phyloP scores from a whole-genome alignment of 2,113 vertebrate genomes.

The Oryzias melastigma region DNA sequence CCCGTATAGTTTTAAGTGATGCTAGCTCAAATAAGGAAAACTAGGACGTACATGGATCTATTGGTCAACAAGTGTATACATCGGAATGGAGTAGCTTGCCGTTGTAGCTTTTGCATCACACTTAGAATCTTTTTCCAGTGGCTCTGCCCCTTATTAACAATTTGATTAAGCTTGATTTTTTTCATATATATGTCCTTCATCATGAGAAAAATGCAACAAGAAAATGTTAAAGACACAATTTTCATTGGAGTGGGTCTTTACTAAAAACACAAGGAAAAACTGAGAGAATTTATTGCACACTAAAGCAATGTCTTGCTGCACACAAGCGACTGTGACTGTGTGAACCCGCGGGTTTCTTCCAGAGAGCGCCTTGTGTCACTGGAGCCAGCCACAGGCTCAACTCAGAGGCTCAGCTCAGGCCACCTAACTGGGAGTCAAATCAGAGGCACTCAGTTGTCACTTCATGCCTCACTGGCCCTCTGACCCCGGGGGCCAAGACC shows the following conservation, averaged over 20 bases:
- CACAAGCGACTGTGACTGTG: conserved; percentile 54
- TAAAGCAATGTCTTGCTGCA: conserved; percentile 14
- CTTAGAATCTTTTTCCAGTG: no score
- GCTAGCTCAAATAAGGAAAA: no score
- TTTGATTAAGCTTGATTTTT: no score
- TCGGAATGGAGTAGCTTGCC: no score
- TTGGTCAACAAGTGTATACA: no score
- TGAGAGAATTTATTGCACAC: conserved; percentile 20
- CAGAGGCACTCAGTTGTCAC: conserved; percentile 74
- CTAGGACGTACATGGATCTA: no score
- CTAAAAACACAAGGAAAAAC: not conserved
- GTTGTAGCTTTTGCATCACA: no score
- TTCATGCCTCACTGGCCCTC: conserved; percentile 86
- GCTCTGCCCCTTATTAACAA: no score
- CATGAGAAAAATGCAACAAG: no score
- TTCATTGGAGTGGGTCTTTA: not conserved
- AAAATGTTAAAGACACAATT: no score
- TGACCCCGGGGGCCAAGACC: conserved; percentile 84
- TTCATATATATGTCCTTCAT: no score
- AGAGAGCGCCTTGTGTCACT: conserved; percentile 49
- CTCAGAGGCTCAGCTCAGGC: conserved; percentile 53
- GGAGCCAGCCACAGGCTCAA: conserved; percentile 43
- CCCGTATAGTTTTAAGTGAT: no score
- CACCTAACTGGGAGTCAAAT: conserved; percentile 72
- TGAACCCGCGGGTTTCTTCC: conserved; percentile 47